A percentile compares a stretch with the other conserved stretches of the same genome.
Conservation (phyloP, 2,797 vertebrate species). For the Paedocypris micromegethes region DNA sequence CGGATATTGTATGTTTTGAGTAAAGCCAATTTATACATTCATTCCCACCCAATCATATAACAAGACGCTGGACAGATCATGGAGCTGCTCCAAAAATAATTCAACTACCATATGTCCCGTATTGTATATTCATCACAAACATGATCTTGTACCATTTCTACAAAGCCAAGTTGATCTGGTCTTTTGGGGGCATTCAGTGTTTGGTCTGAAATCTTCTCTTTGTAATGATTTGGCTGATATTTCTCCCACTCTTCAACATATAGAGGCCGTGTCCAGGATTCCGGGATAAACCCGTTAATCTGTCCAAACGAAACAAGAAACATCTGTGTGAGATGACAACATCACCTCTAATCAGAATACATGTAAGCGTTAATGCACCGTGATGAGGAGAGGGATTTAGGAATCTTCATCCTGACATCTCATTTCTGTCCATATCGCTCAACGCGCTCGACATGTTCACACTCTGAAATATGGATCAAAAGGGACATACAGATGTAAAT, state of each 20-base stretch:
- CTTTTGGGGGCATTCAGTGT: neutral
- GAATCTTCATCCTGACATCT: neutral
- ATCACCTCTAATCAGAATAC: neutral
- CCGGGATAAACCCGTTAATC: conserved; percentile 2
- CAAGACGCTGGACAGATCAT: conserved; percentile 6
- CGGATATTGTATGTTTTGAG: neutral
- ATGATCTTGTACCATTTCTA: neutral
- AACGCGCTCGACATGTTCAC: neutral
- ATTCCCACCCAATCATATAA: neutral
- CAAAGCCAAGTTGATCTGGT: conserved; percentile 9
- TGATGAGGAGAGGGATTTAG: neutral
- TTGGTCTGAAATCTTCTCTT: conserved; percentile 16
- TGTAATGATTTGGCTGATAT: conserved; percentile 1
- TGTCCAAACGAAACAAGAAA: neutral
- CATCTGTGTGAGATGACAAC: conserved; percentile 3
- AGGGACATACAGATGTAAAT: too few relatives aligned
- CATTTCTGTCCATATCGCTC: neutral
- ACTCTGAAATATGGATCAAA: too few relatives aligned
- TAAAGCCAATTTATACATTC: neutral
- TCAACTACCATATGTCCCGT: conserved; percentile 3
- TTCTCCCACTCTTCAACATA: neutral
- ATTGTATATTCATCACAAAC: conserved; percentile 4
- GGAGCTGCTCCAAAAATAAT: conserved; percentile 8
- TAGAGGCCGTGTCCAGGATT: neutral
- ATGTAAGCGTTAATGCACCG: neutral